A percentile compares a stretch with the other conserved stretches of the same genome.
phyloP scores from a whole-genome alignment of 2,113 vertebrate species.

The Struthidea cinerea region DNA sequence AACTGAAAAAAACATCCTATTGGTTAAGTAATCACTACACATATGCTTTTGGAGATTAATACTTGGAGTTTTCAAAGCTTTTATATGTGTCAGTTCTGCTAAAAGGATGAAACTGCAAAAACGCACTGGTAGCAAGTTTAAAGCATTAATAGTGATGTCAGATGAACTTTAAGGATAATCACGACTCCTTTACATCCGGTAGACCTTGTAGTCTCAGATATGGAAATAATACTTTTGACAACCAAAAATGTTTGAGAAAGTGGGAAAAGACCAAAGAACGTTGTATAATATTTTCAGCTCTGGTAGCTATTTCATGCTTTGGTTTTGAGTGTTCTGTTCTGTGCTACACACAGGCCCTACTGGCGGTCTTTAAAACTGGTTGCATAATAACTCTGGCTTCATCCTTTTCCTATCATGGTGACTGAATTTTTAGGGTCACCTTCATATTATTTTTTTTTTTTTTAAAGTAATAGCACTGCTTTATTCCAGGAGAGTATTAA shows the following conservation, averaged over 20 bases:
- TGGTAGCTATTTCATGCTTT: not conserved
- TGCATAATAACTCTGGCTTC: not conserved
- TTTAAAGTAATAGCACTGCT: not conserved
- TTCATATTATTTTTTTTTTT: not conserved
- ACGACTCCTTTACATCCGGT: conserved; percentile 21
- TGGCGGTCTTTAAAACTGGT: not conserved
- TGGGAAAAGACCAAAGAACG: not conserved
- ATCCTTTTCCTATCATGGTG: not conserved
- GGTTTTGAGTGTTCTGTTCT: not conserved
- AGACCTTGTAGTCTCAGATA: conserved; percentile 36
- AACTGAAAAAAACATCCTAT: conserved; percentile 17
- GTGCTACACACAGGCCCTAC: rapidly evolving
- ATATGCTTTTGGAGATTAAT: conserved; percentile 48
- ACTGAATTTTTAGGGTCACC: not conserved
- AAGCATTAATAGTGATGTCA: conserved; percentile 45
- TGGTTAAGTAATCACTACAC: conserved; percentile 49
- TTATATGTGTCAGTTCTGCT: conserved; percentile 36
- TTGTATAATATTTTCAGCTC: not conserved
- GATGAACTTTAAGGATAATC: conserved; percentile 45
- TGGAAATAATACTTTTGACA: conserved; percentile 51
- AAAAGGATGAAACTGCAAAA: conserved; percentile 57
- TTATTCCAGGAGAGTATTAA: not conserved
- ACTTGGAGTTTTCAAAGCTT: conserved; percentile 49
- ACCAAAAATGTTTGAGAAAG: not conserved
- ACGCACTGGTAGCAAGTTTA: conserved; percentile 36